These are phyloP conservation scores for Cheracebus regulus DNA, from an alignment of 2,797 vertebrate species.

Conservation along the genomic window DNA sequence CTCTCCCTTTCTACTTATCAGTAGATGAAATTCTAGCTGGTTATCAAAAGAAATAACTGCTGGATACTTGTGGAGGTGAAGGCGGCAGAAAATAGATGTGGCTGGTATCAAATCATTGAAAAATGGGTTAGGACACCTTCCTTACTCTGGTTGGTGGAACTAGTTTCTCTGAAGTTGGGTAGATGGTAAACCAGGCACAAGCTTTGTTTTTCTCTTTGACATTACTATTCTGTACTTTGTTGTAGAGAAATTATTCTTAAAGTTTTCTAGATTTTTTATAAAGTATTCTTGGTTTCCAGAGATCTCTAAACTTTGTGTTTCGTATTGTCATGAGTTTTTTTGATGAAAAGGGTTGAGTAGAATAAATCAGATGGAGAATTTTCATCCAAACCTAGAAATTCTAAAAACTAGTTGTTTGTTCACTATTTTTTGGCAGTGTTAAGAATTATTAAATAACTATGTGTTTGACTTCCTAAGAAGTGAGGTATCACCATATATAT, in stretches of 20 bases:
- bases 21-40: background rate
- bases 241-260: constrained; percentile 44
- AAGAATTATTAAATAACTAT: constrained; percentile 17
- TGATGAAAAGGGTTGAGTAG: background rate
- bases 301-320: background rate
- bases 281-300: constrained; percentile 32
- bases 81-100: background rate
- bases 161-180: background rate
- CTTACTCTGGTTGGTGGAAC: background rate
- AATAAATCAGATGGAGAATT: constrained; percentile 32
- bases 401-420: background rate
- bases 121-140: background rate
- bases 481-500: background rate
- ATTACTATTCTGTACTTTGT: constrained; percentile 29
- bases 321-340: constrained; percentile 13
- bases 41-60: background rate
- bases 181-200: background rate
- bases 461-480: constrained; percentile 28
- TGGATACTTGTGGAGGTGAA: background rate
- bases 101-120: background rate
- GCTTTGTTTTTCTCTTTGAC: background rate
- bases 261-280: background rate
- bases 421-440: background rate
- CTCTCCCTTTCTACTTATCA: background rate
- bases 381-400: constrained; percentile 38